These are phyloP conservation scores for Lepidurus couesii DNA, from an alignment of 1,140 invertebrate species.

Conservation along the genomic window DNA sequence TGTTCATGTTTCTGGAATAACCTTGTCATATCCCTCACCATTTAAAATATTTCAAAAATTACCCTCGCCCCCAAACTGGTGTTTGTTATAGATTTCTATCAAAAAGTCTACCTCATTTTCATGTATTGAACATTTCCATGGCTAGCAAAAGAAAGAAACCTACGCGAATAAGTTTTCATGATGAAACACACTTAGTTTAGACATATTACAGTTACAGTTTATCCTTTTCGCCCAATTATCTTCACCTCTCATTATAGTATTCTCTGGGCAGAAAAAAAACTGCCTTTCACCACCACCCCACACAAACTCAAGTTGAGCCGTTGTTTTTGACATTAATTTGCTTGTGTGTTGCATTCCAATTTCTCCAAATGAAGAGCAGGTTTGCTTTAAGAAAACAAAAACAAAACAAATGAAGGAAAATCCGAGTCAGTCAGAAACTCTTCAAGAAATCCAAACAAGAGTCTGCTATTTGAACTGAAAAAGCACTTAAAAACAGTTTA, in stretches of 20 bases:
- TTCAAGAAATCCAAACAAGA: too few relatives aligned
- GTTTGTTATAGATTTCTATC: constrained; percentile 19
- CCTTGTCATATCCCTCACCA: constrained; percentile 8
- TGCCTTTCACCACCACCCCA: too few relatives aligned
- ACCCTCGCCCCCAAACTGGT: neutral
- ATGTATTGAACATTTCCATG: constrained; percentile 19
- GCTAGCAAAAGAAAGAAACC: neutral
- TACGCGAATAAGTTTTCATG: neutral
- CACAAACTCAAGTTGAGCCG: neutral
- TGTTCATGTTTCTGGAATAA: neutral
- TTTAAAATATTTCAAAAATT: constrained; percentile 1
- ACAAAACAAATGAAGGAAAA: neutral
- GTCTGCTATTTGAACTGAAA: too few relatives aligned
- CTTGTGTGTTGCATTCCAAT: constrained; percentile 11
- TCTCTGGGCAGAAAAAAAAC: neutral
- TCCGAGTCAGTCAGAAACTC: neutral
- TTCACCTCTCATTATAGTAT: neutral
- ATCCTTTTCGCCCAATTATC: neutral
- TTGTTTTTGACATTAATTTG: neutral
- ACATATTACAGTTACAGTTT: neutral
- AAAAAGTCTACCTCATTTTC: constrained; percentile 20
- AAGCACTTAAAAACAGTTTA: too few relatives aligned
- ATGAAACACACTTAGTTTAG: neutral
- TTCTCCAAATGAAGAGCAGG: neutral
- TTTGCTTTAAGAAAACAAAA: neutral